Percentiles rank a stretch among this genome's conserved stretches.
Conservation (phyloP, 2,888 invertebrate genomes). For the Tolmerus cingulatus region DNA sequence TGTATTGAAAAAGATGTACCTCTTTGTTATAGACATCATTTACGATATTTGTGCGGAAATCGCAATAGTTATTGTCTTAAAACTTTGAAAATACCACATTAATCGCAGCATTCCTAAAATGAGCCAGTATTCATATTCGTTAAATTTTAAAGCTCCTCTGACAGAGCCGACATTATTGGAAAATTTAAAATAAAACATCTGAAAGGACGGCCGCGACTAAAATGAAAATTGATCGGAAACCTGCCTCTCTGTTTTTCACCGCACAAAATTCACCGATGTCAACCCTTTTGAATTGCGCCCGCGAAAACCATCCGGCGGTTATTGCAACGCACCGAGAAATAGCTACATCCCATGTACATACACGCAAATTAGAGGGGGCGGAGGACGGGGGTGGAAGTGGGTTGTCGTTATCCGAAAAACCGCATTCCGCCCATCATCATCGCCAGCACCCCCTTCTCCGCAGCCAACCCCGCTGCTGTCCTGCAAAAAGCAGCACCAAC, state of each 20-base stretch:
- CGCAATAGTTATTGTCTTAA: background rate
- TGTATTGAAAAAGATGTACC: background rate
- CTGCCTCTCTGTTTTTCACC: conserved; percentile 27
- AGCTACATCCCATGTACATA: conserved; percentile 5
- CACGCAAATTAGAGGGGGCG: background rate
- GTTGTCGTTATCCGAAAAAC: conserved; percentile 9
- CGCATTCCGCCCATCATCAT: conserved; percentile 9
- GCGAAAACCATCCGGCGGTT: conserved; percentile 7
- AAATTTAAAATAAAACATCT: background rate
- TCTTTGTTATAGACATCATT: background rate
- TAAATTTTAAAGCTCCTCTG: background rate
- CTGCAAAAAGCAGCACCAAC: background rate
- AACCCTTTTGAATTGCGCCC: background rate
- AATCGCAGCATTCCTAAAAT: background rate
- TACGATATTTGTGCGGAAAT: background rate
- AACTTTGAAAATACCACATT: background rate
- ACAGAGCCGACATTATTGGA: background rate
- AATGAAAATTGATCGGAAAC: conserved; percentile 42
- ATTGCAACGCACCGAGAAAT: background rate
- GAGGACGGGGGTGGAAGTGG: background rate
- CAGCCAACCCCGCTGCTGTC: background rate
- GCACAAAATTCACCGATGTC: conserved; percentile 18
- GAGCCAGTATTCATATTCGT: background rate
- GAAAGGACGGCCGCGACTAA: background rate
- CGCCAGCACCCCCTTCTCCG: background rate